Conservation (phyloP, 2,797 vertebrate species). For the Fringilla coelebs region DNA sequence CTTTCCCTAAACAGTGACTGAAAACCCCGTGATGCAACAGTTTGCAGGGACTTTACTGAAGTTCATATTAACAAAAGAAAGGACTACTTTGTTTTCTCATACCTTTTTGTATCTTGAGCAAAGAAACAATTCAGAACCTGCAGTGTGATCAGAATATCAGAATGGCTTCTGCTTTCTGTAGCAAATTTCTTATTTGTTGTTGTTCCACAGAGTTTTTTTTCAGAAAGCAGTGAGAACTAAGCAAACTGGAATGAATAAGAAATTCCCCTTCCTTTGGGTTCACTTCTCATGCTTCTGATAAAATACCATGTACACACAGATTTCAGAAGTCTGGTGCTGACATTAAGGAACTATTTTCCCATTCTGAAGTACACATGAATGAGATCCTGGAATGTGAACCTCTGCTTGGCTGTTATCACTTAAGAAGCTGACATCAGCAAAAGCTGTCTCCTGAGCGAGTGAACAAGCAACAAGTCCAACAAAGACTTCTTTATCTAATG, state of each 20-base stretch:
- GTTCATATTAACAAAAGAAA: background rate
- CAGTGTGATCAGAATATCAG: fast-evolving
- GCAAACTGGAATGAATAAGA: background rate
- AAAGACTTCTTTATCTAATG: constrained; percentile 26
- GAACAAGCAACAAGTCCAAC: background rate
- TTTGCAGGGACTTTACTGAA: background rate
- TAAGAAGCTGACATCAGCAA: background rate
- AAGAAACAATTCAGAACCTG: background rate
- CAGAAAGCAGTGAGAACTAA: background rate
- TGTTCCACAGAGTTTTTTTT: background rate
- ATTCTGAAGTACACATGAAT: background rate
- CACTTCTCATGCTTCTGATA: background rate
- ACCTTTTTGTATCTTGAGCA: background rate
- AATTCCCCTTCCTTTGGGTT: background rate
- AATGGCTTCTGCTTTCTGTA: background rate
- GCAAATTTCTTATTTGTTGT: background rate
- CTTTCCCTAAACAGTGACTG: background rate
- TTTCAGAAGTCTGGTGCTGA: background rate
- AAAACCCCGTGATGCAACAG: background rate
- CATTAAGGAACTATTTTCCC: background rate
- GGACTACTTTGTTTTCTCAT: background rate
- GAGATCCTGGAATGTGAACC: background rate
- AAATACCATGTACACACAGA: background rate
- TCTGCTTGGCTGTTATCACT: background rate
- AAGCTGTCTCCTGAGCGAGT: background rate